These are phyloP conservation scores for Dicrostonyx torquatus DNA, from an alignment of 2,797 vertebrate species.

Conservation along the genomic window DNA sequence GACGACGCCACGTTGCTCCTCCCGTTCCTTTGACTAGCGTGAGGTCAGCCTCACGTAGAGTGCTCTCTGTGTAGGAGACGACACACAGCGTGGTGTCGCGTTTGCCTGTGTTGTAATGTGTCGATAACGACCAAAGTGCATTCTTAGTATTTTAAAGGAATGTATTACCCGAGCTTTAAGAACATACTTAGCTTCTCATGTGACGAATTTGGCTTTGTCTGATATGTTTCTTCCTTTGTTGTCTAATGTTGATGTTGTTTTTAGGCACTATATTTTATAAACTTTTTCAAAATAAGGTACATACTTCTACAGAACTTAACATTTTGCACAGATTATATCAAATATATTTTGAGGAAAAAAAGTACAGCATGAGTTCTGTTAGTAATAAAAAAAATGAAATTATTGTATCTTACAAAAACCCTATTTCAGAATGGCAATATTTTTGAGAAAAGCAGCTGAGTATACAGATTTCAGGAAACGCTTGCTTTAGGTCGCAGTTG, in stretches of 20 bases:
- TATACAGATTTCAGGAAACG: constrained; percentile 73
- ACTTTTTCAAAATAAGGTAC: constrained; percentile 87
- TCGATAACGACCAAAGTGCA: constrained; percentile 96
- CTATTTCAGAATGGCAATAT: constrained; percentile 82
- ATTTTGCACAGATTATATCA: constrained; percentile 90
- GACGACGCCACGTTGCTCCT: constrained; percentile 51
- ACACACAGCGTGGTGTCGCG: constrained; percentile 84
- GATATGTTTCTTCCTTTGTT: constrained; percentile 84
- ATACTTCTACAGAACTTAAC: constrained; percentile 85
- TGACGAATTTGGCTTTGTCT: constrained; percentile 84
- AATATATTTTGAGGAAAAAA: constrained; percentile 86
- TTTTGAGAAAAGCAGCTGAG: constrained; percentile 79
- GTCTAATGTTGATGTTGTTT: constrained; percentile 86
- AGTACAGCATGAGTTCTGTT: constrained; percentile 83
- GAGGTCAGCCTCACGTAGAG: constrained; percentile 80
- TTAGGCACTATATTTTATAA: constrained; percentile 89
- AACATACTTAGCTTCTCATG: constrained; percentile 89
- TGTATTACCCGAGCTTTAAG: constrained; percentile 90
- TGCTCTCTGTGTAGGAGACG: constrained; percentile 85
- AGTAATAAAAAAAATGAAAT: constrained; percentile 81
- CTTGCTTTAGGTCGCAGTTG: constrained; percentile 71
- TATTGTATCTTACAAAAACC: constrained; percentile 78
- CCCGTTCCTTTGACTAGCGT: constrained; percentile 73
- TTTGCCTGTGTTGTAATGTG: constrained; percentile 86
- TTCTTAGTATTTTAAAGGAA: constrained; percentile 90